These are phyloP conservation scores for Crossaster papposus DNA, from an alignment of 53 echinoderm and acorn worm genomes.

Conservation along the genomic window DNA sequence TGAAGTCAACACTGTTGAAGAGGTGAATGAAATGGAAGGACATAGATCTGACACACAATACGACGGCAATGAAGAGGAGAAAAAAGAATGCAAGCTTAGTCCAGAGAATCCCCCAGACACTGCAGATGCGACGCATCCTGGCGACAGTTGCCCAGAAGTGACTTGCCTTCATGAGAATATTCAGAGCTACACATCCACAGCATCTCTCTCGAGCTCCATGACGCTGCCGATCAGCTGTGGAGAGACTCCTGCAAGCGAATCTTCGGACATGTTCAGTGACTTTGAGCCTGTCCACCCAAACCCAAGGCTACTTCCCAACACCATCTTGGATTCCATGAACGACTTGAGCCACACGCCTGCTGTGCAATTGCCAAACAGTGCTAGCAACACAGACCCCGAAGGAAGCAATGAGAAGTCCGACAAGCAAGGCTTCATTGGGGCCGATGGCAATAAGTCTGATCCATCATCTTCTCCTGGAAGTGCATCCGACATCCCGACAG, in stretches of 20 bases:
- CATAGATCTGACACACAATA: not conserved
- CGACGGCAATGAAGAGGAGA: not conserved
- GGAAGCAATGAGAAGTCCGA: not conserved
- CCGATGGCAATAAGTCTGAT: not conserved
- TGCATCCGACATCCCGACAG: not conserved
- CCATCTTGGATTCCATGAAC: not conserved
- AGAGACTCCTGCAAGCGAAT: not conserved
- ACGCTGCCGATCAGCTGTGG: slow-evolving; percentile 7
- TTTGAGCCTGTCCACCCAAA: not conserved
- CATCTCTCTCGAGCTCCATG: not conserved
- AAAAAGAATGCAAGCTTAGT: not conserved
- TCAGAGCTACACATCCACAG: not conserved
- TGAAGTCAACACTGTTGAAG: not conserved
- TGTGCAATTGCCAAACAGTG: not conserved
- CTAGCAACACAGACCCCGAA: not conserved
- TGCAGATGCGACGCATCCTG: not conserved
- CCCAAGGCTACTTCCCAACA: not conserved
- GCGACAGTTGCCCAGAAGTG: not conserved
- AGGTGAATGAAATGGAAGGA: not conserved
- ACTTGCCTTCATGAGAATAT: not conserved
- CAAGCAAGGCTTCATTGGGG: not conserved
- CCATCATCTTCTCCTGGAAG: not conserved
- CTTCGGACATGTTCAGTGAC: not conserved
- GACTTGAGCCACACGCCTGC: too few relatives aligned
- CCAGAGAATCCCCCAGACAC: not conserved